Evolutionary conservation across 2,888 invertebrate genomes (phyloP).

Genomic region (Macrophya alboannulata): DNA sequence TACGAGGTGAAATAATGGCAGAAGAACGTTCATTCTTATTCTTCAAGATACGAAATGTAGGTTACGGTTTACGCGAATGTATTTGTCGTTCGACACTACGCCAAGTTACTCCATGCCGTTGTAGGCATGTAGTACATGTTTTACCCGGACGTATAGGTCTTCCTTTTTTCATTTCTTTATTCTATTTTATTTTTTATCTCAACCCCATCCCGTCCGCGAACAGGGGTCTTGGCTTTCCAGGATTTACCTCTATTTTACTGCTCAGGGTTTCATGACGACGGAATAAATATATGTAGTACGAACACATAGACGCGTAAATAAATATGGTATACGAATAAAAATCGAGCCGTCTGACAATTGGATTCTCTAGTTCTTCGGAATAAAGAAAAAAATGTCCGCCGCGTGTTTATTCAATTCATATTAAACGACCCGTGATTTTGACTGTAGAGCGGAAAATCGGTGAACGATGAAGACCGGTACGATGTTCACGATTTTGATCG

Average conservation of each 20-base stretch:
- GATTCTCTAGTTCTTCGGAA: background rate
- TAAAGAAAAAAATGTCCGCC: background rate
- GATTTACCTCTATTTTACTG: conserved; percentile 69
- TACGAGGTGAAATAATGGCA: conserved; percentile 37
- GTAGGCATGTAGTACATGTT: background rate
- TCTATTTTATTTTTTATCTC: background rate
- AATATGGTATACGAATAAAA: conserved; percentile 22
- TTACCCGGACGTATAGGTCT: background rate
- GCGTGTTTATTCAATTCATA: background rate
- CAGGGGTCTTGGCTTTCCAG: conserved; percentile 58
- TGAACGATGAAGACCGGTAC: background rate
- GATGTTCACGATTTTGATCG: background rate
- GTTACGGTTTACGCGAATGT: conserved; percentile 35
- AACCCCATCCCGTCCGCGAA: background rate
- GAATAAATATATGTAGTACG: background rate
- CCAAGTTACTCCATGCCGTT: background rate
- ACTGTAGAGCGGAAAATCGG: background rate
- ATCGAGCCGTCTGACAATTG: background rate
- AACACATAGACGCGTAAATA: background rate
- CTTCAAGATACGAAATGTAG: background rate
- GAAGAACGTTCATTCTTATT: conserved; percentile 46
- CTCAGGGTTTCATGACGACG: conserved; percentile 57
- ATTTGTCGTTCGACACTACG: background rate
- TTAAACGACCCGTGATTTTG: background rate
- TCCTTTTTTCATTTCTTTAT: background rate